These are phyloP conservation scores for Dolichomitus sp. DNA, from an alignment of 2,888 invertebrate species.

Conservation along the genomic window DNA sequence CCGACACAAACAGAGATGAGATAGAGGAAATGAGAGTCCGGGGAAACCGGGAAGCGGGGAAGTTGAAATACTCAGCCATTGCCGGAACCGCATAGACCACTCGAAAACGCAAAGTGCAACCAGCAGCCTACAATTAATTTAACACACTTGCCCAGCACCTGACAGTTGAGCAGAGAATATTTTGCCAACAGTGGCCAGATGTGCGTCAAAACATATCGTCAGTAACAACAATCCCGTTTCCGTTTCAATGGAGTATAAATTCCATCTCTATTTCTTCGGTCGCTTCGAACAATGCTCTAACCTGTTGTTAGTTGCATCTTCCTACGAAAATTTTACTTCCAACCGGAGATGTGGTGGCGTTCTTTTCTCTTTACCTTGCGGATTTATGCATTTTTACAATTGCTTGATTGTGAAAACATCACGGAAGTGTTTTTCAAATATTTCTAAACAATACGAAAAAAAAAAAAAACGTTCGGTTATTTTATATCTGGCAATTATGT, in stretches of 20 bases:
- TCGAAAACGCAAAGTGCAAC: constrained; percentile 22
- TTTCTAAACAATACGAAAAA: too few species aligned
- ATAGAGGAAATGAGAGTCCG: constrained; percentile 18
- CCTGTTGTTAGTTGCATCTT: neutral
- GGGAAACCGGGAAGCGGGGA: constrained; percentile 19
- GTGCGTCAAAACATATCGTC: neutral
- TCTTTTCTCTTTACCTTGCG: too few species aligned
- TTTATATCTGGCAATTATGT: too few species aligned
- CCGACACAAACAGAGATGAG: constrained; percentile 4
- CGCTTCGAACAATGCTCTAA: neutral
- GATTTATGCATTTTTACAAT: too few species aligned
- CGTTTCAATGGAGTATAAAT: neutral
- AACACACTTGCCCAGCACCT: constrained; percentile 15
- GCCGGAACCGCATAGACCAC: constrained; percentile 17
- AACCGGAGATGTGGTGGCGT: too few species aligned
- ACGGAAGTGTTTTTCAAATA: too few species aligned
- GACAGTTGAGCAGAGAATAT: constrained; percentile 13
- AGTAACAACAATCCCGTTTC: neutral
- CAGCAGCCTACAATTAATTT: constrained; percentile 26
- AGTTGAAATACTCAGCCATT: constrained; percentile 22
- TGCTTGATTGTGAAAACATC: too few species aligned
- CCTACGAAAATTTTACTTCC: neutral
- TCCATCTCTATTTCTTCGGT: neutral
- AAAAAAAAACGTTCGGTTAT: too few species aligned
- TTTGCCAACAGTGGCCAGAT: constrained; percentile 6